Percentiles rank a stretch among this genome's conserved stretches.
These are phyloP conservation scores for Pheosia gnoma DNA, from an alignment of 2,888 invertebrate species.

Conservation along the genomic window DNA sequence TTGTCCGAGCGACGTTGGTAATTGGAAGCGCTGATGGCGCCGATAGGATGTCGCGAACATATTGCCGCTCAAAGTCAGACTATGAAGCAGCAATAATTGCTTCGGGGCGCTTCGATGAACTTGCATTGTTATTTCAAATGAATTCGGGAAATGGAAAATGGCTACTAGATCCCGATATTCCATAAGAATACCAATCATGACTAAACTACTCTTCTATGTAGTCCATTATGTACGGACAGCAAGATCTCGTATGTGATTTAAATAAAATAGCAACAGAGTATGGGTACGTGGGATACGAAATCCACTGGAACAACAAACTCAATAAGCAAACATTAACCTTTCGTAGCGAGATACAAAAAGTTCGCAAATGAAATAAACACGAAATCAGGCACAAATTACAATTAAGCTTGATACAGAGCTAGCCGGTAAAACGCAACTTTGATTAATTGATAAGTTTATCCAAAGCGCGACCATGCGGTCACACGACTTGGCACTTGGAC, in stretches of 20 bases:
- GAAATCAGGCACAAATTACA: conserved; percentile 19
- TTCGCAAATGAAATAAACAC: conserved; percentile 32
- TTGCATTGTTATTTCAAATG: conserved; percentile 2
- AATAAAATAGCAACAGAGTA: neutral
- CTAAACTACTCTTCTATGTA: neutral
- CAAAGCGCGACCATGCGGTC: too few relatives aligned
- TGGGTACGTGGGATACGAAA: neutral
- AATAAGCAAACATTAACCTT: conserved; percentile 23
- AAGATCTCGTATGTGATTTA: neutral
- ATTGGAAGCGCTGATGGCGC: conserved; percentile 4
- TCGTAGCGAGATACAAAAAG: conserved; percentile 24
- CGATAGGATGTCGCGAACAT: conserved; percentile 5
- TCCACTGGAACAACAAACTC: conserved; percentile 8
- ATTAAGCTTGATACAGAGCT: conserved; percentile 10
- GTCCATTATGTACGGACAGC: neutral
- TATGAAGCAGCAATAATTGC: conserved; percentile 6
- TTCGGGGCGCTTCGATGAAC: conserved; percentile 3
- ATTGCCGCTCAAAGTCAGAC: neutral
- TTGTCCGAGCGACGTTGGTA: conserved; percentile 7
- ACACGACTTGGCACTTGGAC: too few relatives aligned
- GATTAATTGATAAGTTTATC: too few relatives aligned
- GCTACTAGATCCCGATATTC: neutral
- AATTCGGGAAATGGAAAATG: neutral
- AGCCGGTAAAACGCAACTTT: conserved; percentile 1
- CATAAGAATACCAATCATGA: neutral